These are phyloP conservation scores for Polyodon spathula DNA, from an alignment of 2,113 vertebrate genomes.

Conservation along the genomic window DNA sequence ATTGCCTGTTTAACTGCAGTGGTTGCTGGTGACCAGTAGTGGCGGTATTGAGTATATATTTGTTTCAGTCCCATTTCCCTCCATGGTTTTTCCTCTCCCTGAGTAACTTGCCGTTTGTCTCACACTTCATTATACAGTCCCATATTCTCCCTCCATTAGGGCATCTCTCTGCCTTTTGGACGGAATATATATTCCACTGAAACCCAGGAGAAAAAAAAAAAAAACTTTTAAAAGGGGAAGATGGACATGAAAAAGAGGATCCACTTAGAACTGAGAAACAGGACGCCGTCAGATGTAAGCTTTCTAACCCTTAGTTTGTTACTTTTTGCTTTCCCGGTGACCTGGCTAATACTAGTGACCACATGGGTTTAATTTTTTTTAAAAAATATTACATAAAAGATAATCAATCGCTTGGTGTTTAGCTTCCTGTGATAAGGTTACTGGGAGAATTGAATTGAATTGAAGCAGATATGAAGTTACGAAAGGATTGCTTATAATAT, in stretches of 20 bases:
- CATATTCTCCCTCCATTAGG: conserved; percentile 58
- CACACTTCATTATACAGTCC: conserved; percentile 65
- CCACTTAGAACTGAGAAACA: conserved; percentile 87
- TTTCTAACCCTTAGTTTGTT: conserved; percentile 50
- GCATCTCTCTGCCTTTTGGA: conserved; percentile 62
- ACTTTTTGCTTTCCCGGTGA: conserved; percentile 38
- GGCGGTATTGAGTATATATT: conserved; percentile 67
- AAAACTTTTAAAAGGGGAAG: conserved; percentile 50
- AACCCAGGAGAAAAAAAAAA: conserved; percentile 43
- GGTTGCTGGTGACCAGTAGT: conserved; percentile 50
- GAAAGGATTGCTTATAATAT: no score
- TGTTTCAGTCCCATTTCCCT: conserved; percentile 67
- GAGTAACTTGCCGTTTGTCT: conserved; percentile 75
- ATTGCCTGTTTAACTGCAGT: conserved; percentile 63
- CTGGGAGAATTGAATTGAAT: conserved; percentile 35
- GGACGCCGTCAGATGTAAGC: conserved; percentile 84
- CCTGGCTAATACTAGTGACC: conserved; percentile 33
- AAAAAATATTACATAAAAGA: conserved; percentile 30
- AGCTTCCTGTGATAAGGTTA: conserved; percentile 21
- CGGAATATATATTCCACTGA: conserved; percentile 42
- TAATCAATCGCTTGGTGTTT: conserved; percentile 28
- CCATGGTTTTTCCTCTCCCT: conserved; percentile 78
- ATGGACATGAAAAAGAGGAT: conserved; percentile 90
- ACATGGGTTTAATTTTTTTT: conserved; percentile 54
- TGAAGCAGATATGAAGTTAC: no score